Conservation (phyloP, 2,888 invertebrate species). For the Drosophila buzzatii region DNA sequence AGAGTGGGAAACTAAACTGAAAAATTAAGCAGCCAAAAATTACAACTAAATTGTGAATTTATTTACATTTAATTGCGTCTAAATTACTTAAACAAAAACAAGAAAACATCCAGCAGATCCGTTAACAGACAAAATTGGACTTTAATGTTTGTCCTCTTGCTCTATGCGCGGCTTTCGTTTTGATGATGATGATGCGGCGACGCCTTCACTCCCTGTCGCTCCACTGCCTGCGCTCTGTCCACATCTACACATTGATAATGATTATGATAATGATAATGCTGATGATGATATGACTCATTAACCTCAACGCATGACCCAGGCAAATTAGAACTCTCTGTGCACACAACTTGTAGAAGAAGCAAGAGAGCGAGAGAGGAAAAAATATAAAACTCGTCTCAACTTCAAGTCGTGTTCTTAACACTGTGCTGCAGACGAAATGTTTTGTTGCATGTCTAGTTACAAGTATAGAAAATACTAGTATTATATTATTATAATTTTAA, state of each 20-base stretch:
- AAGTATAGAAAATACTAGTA: neutral
- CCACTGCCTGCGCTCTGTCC: neutral
- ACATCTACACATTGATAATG: constrained; percentile 28
- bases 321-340: constrained; percentile 72
- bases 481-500: neutral
- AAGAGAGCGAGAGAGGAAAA: neutral
- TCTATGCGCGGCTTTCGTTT: constrained; percentile 49
- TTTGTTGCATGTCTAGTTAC: neutral
- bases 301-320: constrained; percentile 79
- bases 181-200: constrained; percentile 46
- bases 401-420: constrained; percentile 46
- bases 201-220: neutral
- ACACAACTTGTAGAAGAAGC: constrained; percentile 34
- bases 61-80: constrained; percentile 78
- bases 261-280: constrained; percentile 54
- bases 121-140: constrained; percentile 44
- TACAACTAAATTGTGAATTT: constrained; percentile 77
- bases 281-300: constrained; percentile 81
- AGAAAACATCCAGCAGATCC: constrained; percentile 11
- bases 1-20: constrained; percentile 37
- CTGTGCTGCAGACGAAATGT: constrained; percentile 15
- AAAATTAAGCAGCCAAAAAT: constrained; percentile 57
- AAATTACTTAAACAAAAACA: constrained; percentile 67
- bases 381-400: constrained; percentile 45
- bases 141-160: constrained; percentile 49